A percentile compares a stretch with the other conserved stretches of the same genome.
phyloP scores from a whole-genome alignment of 2,888 invertebrate genomes.

The Phalera bucephala region DNA sequence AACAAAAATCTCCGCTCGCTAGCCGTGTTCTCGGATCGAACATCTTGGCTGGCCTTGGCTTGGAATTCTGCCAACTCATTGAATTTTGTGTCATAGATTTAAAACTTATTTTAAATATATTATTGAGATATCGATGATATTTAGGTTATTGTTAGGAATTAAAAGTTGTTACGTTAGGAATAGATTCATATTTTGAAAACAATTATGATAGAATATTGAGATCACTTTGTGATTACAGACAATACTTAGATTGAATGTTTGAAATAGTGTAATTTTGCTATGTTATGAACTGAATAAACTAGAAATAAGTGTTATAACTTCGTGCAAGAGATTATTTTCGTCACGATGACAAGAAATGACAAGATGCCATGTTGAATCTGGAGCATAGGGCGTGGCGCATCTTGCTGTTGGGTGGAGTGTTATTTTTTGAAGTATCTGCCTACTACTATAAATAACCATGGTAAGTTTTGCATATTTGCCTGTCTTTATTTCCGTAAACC shows the following conservation, averaged over 20 bases:
- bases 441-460: conserved; percentile 45
- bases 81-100: conserved; percentile 25
- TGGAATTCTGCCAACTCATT: conserved; percentile 45
- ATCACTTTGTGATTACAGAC: conserved; percentile 26
- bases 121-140: conserved; percentile 5
- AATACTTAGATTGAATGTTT: conserved; percentile 12
- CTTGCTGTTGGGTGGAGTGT: conserved; percentile 46
- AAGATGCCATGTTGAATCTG: conserved; percentile 68
- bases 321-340: conserved; percentile 32
- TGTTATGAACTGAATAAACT: conserved; percentile 33
- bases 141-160: conserved; percentile 11
- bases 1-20: conserved; percentile 42
- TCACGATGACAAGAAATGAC: conserved; percentile 50
- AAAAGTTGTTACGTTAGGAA: conserved; percentile 7
- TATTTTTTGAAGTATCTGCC: conserved; percentile 41
- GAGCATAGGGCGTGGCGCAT: conserved; percentile 61
- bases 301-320: conserved; percentile 38
- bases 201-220: not conserved
- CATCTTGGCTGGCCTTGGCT: conserved; percentile 41
- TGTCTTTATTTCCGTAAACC: not conserved
- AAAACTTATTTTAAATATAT: conserved; percentile 10
- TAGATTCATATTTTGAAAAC: conserved; percentile 4
- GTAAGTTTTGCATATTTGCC: conserved; percentile 53
- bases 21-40: conserved; percentile 46
- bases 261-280: conserved; percentile 31